Percentiles rank a stretch among this genome's conserved stretches.
phyloP scores from a whole-genome alignment of 2,113 vertebrate genomes.

The Furnarius figulus region DNA sequence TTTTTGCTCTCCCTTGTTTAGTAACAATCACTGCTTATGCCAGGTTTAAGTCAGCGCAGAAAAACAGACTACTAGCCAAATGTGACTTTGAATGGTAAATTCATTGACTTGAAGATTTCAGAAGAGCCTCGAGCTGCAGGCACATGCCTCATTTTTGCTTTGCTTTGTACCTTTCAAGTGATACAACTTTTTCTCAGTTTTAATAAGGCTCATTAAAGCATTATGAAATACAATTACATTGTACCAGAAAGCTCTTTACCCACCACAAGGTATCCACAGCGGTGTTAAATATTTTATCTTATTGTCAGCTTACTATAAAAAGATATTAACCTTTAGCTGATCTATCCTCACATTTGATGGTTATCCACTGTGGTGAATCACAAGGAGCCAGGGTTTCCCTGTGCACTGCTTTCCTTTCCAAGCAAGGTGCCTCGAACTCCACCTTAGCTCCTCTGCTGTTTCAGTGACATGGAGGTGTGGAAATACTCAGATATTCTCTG shows the following conservation, averaged over 20 bases:
- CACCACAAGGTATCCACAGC: background rate
- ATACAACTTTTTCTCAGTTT: background rate
- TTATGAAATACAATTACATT: background rate
- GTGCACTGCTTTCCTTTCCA: background rate
- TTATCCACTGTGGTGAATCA: background rate
- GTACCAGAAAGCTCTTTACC: background rate
- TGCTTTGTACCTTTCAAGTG: background rate
- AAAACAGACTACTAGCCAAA: background rate
- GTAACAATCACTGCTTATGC: background rate
- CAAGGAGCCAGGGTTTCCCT: background rate
- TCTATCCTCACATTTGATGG: background rate
- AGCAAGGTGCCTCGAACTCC: background rate
- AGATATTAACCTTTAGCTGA: slow-evolving; percentile 9
- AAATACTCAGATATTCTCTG: background rate
- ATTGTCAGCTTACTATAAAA: background rate
- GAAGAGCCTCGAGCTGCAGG: background rate
- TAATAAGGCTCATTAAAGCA: background rate
- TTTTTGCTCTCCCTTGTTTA: background rate
- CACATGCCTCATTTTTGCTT: background rate
- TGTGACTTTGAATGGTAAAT: background rate
- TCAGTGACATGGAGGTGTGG: background rate
- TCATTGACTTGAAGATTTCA: background rate
- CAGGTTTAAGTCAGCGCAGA: background rate
- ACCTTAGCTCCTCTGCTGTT: background rate
- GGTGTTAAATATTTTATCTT: background rate